Evolutionary conservation across 2,888 invertebrate genomes (phyloP), one percentile per base, ranked within the genome.

Genomic region (Thelaira solivaga): DNA sequence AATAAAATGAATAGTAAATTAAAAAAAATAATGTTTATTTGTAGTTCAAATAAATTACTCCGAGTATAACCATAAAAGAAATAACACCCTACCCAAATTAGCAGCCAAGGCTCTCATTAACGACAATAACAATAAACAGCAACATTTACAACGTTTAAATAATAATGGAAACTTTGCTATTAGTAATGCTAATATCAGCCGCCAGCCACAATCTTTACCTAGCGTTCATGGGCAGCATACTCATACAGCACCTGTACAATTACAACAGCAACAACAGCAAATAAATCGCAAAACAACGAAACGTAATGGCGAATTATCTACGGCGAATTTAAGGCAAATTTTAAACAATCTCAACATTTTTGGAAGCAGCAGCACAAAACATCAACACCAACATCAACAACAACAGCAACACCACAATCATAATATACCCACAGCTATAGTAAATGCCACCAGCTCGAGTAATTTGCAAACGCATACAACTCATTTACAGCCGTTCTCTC

Each of bases 281-380:
- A 22, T 4, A 20, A 75, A 62, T 26, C 71, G 84, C 4, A 87
- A 86, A 76, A 75, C 86, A 1, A 83, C 84, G 10, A 88, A 88
- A 69, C 87, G 86, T 68, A 84, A 84, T 65, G 83, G 85, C 36
- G 89, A 89, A 80, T 87, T 85, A 85, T 88, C 85, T 83, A 92
- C 83, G 2, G 91, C 92, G 11, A 93, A 93, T 86, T 91, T 95
- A 47, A 90, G 95, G 31, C 94, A 95, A 83, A 94, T 96, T 84
- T 89, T 95, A 78, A 94, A 93, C 86, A 95, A 94, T 86, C 90
- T 95, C 36, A 95, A 95, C 85, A 95, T 96, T 87, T 96, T 96
- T 73, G 86, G 89, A 64, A 88, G 86, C 69, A 85, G 77, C 73
- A 82, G 85, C 83, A 84, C 86, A 55, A 86, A 87, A 81, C 83